Conservation (phyloP, 2,888 invertebrate species). For the Plebejus anna region DNA sequence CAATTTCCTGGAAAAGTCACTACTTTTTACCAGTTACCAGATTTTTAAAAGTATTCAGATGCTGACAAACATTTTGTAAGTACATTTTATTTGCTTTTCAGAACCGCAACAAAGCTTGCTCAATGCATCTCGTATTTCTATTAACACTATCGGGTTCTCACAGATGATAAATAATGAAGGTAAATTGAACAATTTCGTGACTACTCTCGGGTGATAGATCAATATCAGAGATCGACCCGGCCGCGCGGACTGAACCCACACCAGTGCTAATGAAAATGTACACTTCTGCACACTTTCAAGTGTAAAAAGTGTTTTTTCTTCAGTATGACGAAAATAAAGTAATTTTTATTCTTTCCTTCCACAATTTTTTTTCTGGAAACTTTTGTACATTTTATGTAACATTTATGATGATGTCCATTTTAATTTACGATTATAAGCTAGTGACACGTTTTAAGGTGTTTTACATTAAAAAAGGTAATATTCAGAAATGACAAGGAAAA, state of each 20-base stretch:
- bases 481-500: neutral
- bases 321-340: neutral
- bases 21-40: too few species aligned
- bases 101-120: neutral
- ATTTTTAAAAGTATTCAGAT: too few species aligned
- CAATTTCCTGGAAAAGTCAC: too few species aligned
- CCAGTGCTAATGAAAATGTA: slow-evolving; percentile 9
- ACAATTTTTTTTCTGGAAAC: too few species aligned
- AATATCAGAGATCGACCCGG: slow-evolving; percentile 31
- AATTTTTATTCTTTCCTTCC: neutral
- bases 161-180: slow-evolving; percentile 34
- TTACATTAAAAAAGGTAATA: too few species aligned
- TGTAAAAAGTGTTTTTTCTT: neutral
- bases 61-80: neutral
- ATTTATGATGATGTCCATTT: too few species aligned
- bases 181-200: slow-evolving; percentile 37
- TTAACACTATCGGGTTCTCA: slow-evolving; percentile 32
- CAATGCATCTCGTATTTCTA: slow-evolving; percentile 32
- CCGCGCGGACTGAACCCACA: neutral
- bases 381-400: too few species aligned
- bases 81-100: neutral
- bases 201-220: slow-evolving; percentile 35
- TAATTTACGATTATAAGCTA: too few species aligned
- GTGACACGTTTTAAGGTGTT: neutral
- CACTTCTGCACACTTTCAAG: neutral